Evolutionary conservation across 2,888 invertebrate genomes (phyloP).

Genomic region (Mesorhabditis sp.): DNA sequence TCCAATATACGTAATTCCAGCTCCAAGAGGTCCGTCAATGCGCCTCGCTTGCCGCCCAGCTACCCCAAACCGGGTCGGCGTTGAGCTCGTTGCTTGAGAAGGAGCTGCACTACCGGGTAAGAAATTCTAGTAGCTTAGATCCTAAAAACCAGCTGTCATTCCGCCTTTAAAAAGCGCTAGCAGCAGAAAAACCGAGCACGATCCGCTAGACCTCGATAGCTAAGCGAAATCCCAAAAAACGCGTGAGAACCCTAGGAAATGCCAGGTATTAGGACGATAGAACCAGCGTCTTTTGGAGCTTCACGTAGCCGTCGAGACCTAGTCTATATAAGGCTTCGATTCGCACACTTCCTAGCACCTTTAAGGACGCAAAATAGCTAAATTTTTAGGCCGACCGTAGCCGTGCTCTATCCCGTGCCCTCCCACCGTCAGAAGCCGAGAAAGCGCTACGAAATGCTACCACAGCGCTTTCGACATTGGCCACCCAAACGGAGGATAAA

Average conservation of each 20-base stretch:
- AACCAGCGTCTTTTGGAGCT: too few relatives aligned
- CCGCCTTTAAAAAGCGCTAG: neutral
- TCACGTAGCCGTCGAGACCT: too few relatives aligned
- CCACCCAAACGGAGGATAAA: slow-evolving; percentile 32
- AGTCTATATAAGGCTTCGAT: too few relatives aligned
- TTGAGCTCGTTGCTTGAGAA: slow-evolving; percentile 85
- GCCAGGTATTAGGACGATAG: too few relatives aligned
- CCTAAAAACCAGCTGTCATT: slow-evolving; percentile 66
- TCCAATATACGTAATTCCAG: slow-evolving; percentile 60
- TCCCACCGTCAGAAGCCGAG: slow-evolving; percentile 69
- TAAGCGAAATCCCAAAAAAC: too few relatives aligned
- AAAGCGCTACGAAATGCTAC: slow-evolving; percentile 74
- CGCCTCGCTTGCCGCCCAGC: slow-evolving; percentile 80
- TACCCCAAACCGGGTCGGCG: slow-evolving; percentile 83
- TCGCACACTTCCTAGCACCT: too few relatives aligned
- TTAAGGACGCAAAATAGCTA: too few relatives aligned
- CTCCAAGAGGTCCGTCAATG: slow-evolving; percentile 78
- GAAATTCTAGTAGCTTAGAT: slow-evolving; percentile 67
- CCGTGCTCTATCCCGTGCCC: slow-evolving; percentile 12
- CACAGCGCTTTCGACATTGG: slow-evolving; percentile 63
- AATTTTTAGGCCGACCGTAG: neutral
- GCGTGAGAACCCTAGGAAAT: too few relatives aligned
- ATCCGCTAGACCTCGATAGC: slow-evolving; percentile 12
- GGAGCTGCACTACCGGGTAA: slow-evolving; percentile 78
- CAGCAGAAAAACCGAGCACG: slow-evolving; percentile 23